These are phyloP conservation scores for Myiotriccus ornatus DNA, from an alignment of 2,797 vertebrate species.

Conservation along the genomic window DNA sequence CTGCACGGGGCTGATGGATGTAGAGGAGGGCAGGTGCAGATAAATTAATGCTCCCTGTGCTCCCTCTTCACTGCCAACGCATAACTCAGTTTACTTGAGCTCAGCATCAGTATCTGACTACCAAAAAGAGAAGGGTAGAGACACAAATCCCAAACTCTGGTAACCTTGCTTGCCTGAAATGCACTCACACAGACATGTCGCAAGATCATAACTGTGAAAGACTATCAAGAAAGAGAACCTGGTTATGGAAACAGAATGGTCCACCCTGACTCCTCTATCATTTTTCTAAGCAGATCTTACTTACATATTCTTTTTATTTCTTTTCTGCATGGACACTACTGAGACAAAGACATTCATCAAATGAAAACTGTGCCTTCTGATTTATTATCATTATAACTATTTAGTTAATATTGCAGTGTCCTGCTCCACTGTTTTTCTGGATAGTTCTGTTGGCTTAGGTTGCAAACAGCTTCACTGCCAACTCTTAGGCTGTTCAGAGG, in stretches of 20 bases:
- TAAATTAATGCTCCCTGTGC: background rate
- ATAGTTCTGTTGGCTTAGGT: background rate
- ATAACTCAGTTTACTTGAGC: background rate
- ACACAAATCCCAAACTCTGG: background rate
- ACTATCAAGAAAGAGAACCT: background rate
- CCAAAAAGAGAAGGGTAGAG: background rate
- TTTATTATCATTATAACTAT: background rate
- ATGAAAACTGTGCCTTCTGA: background rate
- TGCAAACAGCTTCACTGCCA: background rate
- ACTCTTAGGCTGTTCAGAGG: background rate
- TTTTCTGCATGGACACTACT: background rate
- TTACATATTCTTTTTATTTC: background rate
- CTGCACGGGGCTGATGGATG: accelerated
- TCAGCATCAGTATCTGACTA: background rate
- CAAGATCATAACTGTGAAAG: background rate
- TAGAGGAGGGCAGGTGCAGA: background rate
- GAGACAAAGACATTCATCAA: background rate
- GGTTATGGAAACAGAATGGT: background rate
- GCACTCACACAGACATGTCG: background rate
- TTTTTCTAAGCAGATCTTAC: background rate
- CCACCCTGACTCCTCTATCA: background rate
- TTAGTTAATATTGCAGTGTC: background rate
- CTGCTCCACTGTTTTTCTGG: background rate
- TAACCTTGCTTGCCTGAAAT: background rate
- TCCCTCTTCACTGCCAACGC: background rate